Conservation (phyloP, 1,140 invertebrate genomes). For the Drosophila orena region DNA sequence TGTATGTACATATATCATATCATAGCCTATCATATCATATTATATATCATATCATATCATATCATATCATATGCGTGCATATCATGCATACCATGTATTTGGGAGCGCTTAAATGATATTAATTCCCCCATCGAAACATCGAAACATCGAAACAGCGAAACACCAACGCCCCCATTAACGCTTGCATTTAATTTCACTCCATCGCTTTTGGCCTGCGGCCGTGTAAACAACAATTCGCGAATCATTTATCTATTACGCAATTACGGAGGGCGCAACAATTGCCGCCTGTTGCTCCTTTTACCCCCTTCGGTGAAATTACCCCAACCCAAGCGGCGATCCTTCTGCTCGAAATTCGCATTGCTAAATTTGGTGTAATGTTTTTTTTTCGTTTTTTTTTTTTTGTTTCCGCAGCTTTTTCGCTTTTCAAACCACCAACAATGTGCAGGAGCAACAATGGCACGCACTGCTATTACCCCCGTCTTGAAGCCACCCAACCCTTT, state of each 20-base stretch:
- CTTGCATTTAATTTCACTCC: constrained; percentile 24
- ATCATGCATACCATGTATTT: too few relatives aligned
- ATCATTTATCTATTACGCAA: constrained; percentile 82
- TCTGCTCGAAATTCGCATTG: constrained; percentile 20
- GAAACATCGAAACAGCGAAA: too few relatives aligned
- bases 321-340: neutral
- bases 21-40: too few relatives aligned
- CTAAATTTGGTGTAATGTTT: constrained; percentile 43
- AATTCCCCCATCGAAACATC: neutral
- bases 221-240: constrained; percentile 66
- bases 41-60: too few relatives aligned
- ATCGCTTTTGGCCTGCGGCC: constrained; percentile 50
- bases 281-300: constrained; percentile 63
- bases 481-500: constrained; percentile 16
- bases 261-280: constrained; percentile 67
- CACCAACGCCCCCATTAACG: neutral
- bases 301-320: constrained; percentile 7
- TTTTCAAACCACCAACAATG: constrained; percentile 23
- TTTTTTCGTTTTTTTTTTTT: neutral
- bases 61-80: too few relatives aligned
- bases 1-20: too few relatives aligned
- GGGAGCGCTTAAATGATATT: too few relatives aligned
- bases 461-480: constrained; percentile 28
- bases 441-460: constrained; percentile 36
- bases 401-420: neutral